Conservation (phyloP, 2,888 invertebrate genomes). For the Diaphora mendica region DNA sequence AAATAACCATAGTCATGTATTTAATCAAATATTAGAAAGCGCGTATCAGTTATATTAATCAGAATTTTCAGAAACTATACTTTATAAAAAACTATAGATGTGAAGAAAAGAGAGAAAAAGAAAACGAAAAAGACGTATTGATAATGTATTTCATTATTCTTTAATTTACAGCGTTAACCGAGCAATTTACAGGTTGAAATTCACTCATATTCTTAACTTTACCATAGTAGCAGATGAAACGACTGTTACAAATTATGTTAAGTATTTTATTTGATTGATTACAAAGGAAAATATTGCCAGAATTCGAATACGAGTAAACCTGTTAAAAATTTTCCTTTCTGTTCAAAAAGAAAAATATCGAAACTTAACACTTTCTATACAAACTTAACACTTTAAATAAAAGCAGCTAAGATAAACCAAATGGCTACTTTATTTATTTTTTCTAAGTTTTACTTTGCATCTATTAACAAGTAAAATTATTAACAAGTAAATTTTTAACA, state of each 20-base stretch:
- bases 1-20: neutral
- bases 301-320: no score
- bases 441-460: neutral
- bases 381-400: neutral
- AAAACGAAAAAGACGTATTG: neutral
- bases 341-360: neutral
- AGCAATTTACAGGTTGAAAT: neutral
- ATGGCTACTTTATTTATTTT: no score
- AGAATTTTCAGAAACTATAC: neutral
- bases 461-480: no score
- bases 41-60: neutral
- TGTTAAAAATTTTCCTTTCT: neutral
- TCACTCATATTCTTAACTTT: neutral
- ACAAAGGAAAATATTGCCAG: neutral
- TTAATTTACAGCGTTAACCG: neutral
- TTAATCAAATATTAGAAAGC: neutral
- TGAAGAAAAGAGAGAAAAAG: neutral
- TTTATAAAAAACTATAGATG: neutral
- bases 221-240: neutral
- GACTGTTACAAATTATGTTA: neutral
- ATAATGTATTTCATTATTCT: neutral
- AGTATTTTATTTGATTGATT: neutral
- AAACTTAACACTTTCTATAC: neutral
- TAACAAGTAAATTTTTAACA: no score
- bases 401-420: neutral